phyloP scores from a whole-genome alignment of 1,140 invertebrate species.

The Cydia pomonella region DNA sequence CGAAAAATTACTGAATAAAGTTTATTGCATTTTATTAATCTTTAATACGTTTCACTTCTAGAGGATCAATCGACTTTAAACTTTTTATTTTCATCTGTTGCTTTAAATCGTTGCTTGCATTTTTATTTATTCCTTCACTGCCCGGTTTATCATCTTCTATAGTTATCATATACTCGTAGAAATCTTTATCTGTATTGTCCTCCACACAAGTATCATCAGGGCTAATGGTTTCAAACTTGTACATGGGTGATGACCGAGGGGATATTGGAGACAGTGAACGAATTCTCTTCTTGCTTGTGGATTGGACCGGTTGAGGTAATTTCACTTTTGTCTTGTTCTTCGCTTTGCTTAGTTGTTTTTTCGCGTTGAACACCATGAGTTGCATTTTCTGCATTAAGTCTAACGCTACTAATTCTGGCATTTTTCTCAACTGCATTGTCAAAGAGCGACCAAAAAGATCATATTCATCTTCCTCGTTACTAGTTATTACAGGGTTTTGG shows the following conservation, averaged over 20 bases:
- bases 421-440: conserved; percentile 25
- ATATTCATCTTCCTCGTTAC: conserved; percentile 27
- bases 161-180: neutral
- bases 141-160: neutral
- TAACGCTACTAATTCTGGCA: conserved; percentile 20
- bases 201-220: neutral
- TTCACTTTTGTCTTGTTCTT: conserved; percentile 5
- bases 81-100: neutral
- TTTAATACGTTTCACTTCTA: conserved; percentile 17
- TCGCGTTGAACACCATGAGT: conserved; percentile 16
- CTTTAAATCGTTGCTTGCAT: neutral
- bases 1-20: too few relatives aligned
- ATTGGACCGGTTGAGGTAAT: neutral
- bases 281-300: neutral
- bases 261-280: neutral
- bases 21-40: neutral
- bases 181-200: neutral
- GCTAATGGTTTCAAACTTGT: conserved; percentile 7
- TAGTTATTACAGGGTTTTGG: neutral
- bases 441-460: conserved; percentile 29
- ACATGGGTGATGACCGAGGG: neutral
- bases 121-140: neutral
- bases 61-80: neutral
- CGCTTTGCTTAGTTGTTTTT: neutral
- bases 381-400: conserved; percentile 34